Evolutionary conservation across 2,797 vertebrate genomes (phyloP).

Genomic region (Sebastes vulpes): DNA sequence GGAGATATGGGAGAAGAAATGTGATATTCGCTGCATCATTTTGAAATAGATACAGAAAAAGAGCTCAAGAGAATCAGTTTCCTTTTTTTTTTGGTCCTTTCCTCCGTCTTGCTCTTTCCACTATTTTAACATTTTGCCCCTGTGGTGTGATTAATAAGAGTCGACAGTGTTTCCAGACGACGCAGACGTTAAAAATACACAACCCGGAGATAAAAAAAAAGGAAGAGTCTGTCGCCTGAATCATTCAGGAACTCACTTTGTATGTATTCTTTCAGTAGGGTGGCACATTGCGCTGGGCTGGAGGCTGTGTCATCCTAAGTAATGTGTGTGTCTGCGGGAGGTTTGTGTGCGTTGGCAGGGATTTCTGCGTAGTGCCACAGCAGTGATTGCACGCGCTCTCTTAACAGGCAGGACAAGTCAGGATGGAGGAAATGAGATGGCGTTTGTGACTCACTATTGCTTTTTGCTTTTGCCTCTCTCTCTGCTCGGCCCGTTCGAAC

Average conservation of each 20-base stretch:
- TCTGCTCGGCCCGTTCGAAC: slow-evolving; percentile 94
- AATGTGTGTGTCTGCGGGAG: slow-evolving; percentile 44
- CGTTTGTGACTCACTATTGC: slow-evolving; percentile 91
- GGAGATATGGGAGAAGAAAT: slow-evolving; percentile 59
- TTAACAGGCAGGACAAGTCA: slow-evolving; percentile 41
- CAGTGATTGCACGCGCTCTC: slow-evolving; percentile 52
- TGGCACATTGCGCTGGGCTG: slow-evolving; percentile 49
- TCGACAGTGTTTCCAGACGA: slow-evolving; percentile 76
- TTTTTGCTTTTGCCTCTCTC: slow-evolving; percentile 94
- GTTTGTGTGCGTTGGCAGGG: slow-evolving; percentile 22
- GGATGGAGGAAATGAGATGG: slow-evolving; percentile 13
- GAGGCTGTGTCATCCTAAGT: slow-evolving; percentile 51
- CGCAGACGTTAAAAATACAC: slow-evolving; percentile 81
- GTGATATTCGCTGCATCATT: slow-evolving; percentile 68
- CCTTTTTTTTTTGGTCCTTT: slow-evolving; percentile 4
- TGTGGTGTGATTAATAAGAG: slow-evolving; percentile 83
- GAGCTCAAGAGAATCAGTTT: slow-evolving; percentile 45
- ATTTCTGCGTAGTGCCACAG: slow-evolving; percentile 40
- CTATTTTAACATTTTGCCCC: slow-evolving; percentile 71
- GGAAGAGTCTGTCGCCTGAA: slow-evolving; percentile 80
- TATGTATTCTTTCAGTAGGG: slow-evolving; percentile 63
- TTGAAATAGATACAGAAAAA: slow-evolving; percentile 57
- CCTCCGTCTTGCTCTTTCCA: slow-evolving; percentile 42
- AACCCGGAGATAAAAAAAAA: slow-evolving; percentile 74
- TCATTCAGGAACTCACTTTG: slow-evolving; percentile 81